A percentile compares a stretch with the other conserved stretches of the same genome.
Conservation (phyloP, 2,797 vertebrate genomes). For the Scolopax rusticola region DNA sequence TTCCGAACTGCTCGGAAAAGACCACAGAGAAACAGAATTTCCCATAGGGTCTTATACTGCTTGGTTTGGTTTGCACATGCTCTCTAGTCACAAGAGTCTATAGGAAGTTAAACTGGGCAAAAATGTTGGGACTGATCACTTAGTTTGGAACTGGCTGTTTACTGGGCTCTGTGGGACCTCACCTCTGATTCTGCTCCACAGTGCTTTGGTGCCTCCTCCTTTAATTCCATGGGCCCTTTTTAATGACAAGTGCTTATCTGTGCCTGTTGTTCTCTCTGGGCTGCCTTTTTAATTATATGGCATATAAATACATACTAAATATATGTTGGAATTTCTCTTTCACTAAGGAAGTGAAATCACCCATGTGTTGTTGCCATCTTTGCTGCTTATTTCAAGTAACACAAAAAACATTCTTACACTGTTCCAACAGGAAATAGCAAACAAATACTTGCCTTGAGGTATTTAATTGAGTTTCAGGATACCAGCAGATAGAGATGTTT, state of each 20-base stretch:
- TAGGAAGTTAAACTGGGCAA: background rate
- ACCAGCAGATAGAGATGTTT: constrained; percentile 24
- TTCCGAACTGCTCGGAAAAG: constrained; percentile 18
- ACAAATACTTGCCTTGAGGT: constrained; percentile 58
- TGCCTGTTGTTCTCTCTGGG: background rate
- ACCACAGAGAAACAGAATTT: background rate
- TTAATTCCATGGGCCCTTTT: background rate
- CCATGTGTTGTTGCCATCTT: constrained; percentile 23
- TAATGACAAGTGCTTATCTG: background rate
- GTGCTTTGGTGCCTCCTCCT: background rate
- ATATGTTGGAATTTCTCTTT: background rate
- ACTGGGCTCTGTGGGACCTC: background rate
- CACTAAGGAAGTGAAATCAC: constrained; percentile 19
- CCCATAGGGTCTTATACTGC: background rate
- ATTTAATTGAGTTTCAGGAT: constrained; percentile 59
- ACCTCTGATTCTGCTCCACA: background rate
- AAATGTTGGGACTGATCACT: background rate
- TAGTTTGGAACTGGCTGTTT: background rate
- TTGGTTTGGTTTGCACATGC: background rate
- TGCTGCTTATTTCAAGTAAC: constrained; percentile 44
- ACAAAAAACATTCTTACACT: constrained; percentile 54
- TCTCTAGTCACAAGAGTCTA: background rate
- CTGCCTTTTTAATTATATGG: background rate
- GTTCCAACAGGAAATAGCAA: constrained; percentile 62
- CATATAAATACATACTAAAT: constrained; percentile 21